A percentile compares a stretch with the other conserved stretches of the same genome.
Conservation (phyloP, 2,797 vertebrate genomes). For the Spinus pinus region DNA sequence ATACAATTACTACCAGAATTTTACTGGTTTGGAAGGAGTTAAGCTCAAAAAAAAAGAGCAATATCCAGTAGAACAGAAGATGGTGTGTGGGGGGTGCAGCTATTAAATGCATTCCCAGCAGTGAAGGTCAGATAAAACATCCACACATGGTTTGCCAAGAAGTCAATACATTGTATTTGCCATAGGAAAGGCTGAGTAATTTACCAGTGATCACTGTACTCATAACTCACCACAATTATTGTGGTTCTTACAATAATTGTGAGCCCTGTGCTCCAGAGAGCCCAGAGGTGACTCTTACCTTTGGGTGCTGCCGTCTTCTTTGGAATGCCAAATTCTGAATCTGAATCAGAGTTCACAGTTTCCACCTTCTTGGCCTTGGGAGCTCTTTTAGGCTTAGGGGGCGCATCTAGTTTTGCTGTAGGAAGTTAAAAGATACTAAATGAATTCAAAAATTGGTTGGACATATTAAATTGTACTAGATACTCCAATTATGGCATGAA, state of each 20-base stretch:
- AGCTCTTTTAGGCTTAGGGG: constrained; percentile 86
- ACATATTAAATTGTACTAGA: neutral
- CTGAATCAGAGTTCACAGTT: constrained; percentile 89
- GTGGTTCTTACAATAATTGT: neutral
- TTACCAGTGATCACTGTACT: neutral
- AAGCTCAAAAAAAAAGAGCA: neutral
- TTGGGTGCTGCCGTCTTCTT: constrained; percentile 87
- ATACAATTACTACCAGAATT: neutral
- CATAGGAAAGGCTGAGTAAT: neutral
- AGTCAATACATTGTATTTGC: neutral
- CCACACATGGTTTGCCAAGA: neutral
- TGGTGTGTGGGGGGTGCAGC: neutral
- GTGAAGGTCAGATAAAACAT: neutral
- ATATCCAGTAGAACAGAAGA: neutral
- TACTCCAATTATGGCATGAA: neutral
- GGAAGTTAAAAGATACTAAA: constrained; percentile 38
- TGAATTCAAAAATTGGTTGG: neutral
- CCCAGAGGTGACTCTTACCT: constrained; percentile 67
- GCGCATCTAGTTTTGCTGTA: constrained; percentile 83
- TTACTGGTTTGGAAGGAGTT: neutral
- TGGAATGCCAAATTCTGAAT: constrained; percentile 88
- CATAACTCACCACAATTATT: neutral
- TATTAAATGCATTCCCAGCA: neutral
- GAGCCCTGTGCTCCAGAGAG: neutral
- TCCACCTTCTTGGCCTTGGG: constrained; percentile 93